Evolutionary conservation across 2,113 vertebrate genomes (phyloP).

Genomic region (Pygoscelis antarcticus): DNA sequence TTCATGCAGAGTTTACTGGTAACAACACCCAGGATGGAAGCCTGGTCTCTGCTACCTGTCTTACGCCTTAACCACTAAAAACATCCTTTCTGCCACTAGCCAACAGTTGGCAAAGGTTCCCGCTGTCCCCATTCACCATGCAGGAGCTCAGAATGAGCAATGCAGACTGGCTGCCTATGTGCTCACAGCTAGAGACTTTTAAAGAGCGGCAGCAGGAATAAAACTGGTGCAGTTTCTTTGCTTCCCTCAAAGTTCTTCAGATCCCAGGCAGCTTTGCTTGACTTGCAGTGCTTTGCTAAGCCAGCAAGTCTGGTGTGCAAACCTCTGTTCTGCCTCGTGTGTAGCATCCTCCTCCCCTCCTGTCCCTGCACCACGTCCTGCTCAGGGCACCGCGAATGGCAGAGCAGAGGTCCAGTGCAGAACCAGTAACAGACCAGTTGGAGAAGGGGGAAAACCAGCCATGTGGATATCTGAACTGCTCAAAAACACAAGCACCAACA

Average conservation of each 20-base stretch:
- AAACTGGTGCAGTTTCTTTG: not conserved
- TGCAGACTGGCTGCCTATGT: not conserved
- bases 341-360: not conserved
- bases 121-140: not conserved
- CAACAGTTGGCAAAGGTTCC: not conserved
- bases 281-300: not conserved
- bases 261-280: not conserved
- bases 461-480: not conserved
- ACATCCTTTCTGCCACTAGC: slow-evolving; percentile 16
- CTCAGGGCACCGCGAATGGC: not conserved
- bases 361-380: not conserved
- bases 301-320: not conserved
- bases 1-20: slow-evolving; percentile 48
- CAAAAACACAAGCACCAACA: not conserved
- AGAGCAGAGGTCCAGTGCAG: not conserved
- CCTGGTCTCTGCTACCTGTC: slow-evolving; percentile 32
- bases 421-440: not conserved
- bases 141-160: not conserved
- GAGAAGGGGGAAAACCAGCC: not conserved
- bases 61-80: slow-evolving; percentile 22
- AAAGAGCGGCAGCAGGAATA: not conserved
- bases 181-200: not conserved
- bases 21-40: slow-evolving; percentile 12
- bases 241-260: not conserved
- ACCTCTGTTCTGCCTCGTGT: not conserved